Base-by-base conservation (phyloP, 2,113 vertebrate species). In the Chloropsis cyanopogon region DNA sequence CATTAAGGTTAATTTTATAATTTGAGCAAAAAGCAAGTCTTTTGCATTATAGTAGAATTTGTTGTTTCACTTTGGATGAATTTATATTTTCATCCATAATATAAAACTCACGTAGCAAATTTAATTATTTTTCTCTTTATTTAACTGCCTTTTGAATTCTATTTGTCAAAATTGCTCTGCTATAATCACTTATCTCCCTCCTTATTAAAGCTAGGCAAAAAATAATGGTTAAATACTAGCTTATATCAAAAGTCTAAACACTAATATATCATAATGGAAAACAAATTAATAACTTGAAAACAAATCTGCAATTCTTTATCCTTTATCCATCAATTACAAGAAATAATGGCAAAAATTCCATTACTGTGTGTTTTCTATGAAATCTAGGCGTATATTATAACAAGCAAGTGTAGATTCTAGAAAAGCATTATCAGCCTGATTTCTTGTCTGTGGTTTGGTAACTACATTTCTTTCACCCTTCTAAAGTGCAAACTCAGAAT, bases 1-100 rank as follows among this genome's bases (percentile, higher is more conserved):
- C 41, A 64, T 91, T 93, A 89, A 95, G 83, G 85, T 94, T 79
- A 73, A 66, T 69, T 82, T 81, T 86, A 35, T 92, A 94, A 91
- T 95, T 97, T 95, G 41, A 79, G 35, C 41, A 90, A 95, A 42
- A 93, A 82, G 4, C 42, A 76, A 49, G 31, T 47, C 15, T 87
- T 49, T 82, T 53, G n/a, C 23, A 82, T 69, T 82, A 53, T 4
- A 86, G n/a, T 6, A 66, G 22, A n/a, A 39, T 66, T 90, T 83
- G 75, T 72, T 46, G 47, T 10, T 75, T 76, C 79, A 65, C 7
- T 39, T 52, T 47, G 14, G 23, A 77, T 47, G 12, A 73, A 73
- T 65, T 63, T 46, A 28, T 56, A 42, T 83, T 61, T 88, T 46
- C 12, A 39, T 89, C 6, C 57, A 75, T 16, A 56, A 33, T 63